Conservation (phyloP, 1,140 invertebrate species). For the Samia ricini region DNA sequence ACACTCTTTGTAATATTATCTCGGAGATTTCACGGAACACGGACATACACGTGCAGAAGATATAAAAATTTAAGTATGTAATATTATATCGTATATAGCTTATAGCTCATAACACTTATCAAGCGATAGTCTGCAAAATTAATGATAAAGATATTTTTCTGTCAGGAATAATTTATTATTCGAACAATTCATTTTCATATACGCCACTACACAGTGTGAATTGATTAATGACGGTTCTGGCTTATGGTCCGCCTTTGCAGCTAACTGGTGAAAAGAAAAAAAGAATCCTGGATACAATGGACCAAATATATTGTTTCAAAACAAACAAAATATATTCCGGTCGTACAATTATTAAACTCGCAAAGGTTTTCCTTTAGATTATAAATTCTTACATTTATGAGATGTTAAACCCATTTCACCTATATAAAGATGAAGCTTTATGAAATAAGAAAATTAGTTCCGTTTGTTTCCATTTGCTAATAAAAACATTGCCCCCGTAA, state of each 20-base stretch:
- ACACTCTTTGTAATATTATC: too few relatives aligned
- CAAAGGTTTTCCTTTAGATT: background rate
- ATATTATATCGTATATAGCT: too few relatives aligned
- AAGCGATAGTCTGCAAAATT: too few relatives aligned
- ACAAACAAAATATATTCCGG: background rate
- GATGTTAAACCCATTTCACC: background rate
- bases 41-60: too few relatives aligned
- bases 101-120: too few relatives aligned
- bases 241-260: conserved; percentile 26
- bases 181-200: conserved; percentile 41
- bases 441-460: background rate
- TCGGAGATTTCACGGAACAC: too few relatives aligned
- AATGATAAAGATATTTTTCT: conserved; percentile 21
- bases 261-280: conserved; percentile 27
- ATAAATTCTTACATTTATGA: background rate
- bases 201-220: conserved; percentile 32
- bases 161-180: conserved; percentile 21
- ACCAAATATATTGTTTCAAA: conserved; percentile 1
- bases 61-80: too few relatives aligned
- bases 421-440: background rate
- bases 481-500: conserved; percentile 29
- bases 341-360: background rate
- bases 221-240: conserved; percentile 39
- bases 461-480: conserved; percentile 10
- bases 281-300: conserved; percentile 5